Conservation (phyloP, 2,113 vertebrate genomes). For the Notechis scutatus region DNA sequence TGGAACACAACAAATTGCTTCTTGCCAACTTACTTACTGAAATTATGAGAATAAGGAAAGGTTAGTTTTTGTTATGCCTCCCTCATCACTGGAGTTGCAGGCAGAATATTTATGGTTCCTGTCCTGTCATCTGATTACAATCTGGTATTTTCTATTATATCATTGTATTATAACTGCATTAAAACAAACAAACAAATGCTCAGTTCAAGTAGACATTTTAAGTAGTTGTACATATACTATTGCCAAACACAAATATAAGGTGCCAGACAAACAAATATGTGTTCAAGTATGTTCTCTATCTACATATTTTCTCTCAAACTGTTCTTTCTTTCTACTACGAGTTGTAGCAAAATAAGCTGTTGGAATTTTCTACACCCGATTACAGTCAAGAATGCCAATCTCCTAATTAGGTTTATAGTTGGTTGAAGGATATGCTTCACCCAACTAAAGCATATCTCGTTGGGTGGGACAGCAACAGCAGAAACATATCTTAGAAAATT, state of each 20-base stretch:
- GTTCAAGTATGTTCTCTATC: background rate
- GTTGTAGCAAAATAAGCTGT: background rate
- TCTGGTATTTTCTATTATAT: background rate
- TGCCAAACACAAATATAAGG: background rate
- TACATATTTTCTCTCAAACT: background rate
- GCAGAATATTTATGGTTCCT: background rate
- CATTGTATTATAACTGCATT: background rate
- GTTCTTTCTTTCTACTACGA: background rate
- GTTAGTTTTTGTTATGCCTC: background rate
- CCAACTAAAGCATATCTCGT: background rate
- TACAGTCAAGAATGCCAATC: background rate
- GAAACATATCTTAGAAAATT: background rate
- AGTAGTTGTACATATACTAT: background rate
- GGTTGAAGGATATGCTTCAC: no score
- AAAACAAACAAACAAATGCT: background rate
- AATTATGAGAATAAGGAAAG: constrained; percentile 61
- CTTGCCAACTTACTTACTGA: constrained; percentile 71
- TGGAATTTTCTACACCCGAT: background rate
- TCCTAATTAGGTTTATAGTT: background rate
- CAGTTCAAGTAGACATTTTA: background rate
- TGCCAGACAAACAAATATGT: background rate
- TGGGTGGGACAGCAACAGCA: background rate
- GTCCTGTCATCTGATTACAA: background rate
- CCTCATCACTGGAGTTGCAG: background rate
- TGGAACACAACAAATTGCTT: constrained; percentile 68